These are phyloP conservation scores for Brachystomella parvula DNA, from an alignment of 1,140 invertebrate species.

Conservation along the genomic window DNA sequence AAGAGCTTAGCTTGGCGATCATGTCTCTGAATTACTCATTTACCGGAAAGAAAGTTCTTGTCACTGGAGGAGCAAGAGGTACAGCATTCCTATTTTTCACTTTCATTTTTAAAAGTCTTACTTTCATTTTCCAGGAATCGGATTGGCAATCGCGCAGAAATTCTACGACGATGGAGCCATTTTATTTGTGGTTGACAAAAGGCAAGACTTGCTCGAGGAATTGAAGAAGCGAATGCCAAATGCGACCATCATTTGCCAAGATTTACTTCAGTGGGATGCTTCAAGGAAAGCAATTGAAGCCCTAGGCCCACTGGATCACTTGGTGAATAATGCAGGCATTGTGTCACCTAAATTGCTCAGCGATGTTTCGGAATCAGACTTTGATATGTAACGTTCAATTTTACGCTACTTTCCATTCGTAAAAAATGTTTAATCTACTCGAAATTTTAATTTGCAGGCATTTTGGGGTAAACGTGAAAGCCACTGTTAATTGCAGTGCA, in stretches of 20 bases:
- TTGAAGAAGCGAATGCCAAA: conserved; percentile 20
- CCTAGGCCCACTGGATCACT: conserved; percentile 18
- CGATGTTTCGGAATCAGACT: not conserved
- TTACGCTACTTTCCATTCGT: too few species aligned
- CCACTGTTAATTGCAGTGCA: not conserved
- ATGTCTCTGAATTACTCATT: not conserved
- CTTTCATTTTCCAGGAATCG: conserved; percentile 13
- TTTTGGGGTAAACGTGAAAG: conserved; percentile 1
- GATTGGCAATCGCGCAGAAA: conserved; percentile 4
- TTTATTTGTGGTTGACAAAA: conserved; percentile 12
- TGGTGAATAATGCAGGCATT: conserved; percentile 23
- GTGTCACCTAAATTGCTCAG: not conserved
- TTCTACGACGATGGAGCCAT: conserved; percentile 21
- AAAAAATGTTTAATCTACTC: not conserved
- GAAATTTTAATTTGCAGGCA: not conserved
- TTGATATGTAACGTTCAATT: not conserved
- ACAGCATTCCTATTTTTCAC: not conserved
- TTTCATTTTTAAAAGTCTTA: not conserved
- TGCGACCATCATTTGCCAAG: not conserved
- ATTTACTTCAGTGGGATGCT: conserved; percentile 16
- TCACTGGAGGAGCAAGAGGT: conserved; percentile 13
- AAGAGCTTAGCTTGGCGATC: too few species aligned
- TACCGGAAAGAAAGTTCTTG: conserved; percentile 1
- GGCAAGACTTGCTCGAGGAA: not conserved
- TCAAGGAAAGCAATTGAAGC: conserved; percentile 11